Conservation (phyloP, 2,888 invertebrate species). For the Ischnura elegans region DNA sequence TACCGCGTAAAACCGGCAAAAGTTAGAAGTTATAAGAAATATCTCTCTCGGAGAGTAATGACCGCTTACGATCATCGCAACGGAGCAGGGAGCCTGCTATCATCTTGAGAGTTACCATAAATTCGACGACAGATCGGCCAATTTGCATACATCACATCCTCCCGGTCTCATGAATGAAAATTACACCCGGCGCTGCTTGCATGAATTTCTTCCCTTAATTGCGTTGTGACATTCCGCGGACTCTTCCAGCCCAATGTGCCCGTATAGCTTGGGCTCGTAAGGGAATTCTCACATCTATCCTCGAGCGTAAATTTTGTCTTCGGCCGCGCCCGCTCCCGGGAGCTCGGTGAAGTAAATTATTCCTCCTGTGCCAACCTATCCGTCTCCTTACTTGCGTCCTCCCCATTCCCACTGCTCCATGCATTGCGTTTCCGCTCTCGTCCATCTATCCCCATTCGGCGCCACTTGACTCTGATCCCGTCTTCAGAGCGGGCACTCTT, state of each 20-base stretch:
- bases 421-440: not conserved
- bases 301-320: slow-evolving; percentile 2
- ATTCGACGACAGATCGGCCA: not conserved
- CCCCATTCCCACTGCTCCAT: not conserved
- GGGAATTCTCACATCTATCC: not conserved
- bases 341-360: slow-evolving; percentile 1
- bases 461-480: not conserved
- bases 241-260: too few species aligned
- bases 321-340: not conserved
- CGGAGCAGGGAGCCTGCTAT: not conserved
- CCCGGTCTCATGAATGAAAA: slow-evolving; percentile 6
- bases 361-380: not conserved
- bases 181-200: not conserved
- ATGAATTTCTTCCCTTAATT: slow-evolving; percentile 7
- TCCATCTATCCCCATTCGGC: too few species aligned
- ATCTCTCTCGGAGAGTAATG: too few species aligned
- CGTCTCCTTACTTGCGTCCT: not conserved
- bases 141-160: not conserved
- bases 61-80: too few species aligned
- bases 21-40: too few species aligned
- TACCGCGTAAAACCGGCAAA: too few species aligned
- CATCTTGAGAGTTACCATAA: not conserved
- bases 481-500: not conserved
- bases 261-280: not conserved
- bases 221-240: not conserved